Percentiles rank a stretch among this genome's conserved stretches.
These are phyloP conservation scores for Ethmia dodecea DNA, from an alignment of 2,888 invertebrate species.

Conservation along the genomic window DNA sequence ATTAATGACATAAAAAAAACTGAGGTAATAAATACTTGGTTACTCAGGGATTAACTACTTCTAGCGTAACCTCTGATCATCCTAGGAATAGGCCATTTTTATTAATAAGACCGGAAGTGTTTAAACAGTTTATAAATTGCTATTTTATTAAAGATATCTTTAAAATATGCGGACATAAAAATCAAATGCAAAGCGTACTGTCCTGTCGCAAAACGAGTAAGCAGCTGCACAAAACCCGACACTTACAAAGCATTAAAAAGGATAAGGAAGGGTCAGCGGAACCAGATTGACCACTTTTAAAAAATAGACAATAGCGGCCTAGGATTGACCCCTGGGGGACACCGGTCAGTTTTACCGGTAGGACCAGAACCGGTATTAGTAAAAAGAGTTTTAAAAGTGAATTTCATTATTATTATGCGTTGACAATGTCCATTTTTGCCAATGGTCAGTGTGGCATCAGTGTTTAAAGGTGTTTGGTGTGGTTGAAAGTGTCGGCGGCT, in stretches of 20 bases:
- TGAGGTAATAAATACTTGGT: no score
- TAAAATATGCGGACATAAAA: no score
- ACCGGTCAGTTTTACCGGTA: constrained; percentile 59
- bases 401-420: constrained; percentile 42
- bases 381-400: constrained; percentile 46
- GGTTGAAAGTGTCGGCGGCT: constrained; percentile 21
- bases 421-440: constrained; percentile 28
- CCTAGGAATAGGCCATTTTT: no score
- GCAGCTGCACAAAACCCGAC: constrained; percentile 58
- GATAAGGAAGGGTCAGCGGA: constrained; percentile 69
- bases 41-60: no score
- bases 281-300: constrained; percentile 73
- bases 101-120: no score
- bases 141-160: no score
- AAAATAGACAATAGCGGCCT: constrained; percentile 57
- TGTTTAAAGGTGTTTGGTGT: constrained; percentile 38
- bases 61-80: no score
- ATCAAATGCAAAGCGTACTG: constrained; percentile 24
- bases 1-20: no score
- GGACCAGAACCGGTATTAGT: constrained; percentile 55
- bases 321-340: constrained; percentile 65
- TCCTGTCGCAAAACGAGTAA: constrained; percentile 45
- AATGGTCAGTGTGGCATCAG: constrained; percentile 58
- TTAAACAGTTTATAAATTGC: no score
- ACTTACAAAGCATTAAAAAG: constrained; percentile 48